Evolutionary conservation across 2,797 vertebrate genomes (phyloP), one percentile per base, ranked within the genome.

Genomic region (Euphonia xanthogaster): DNA sequence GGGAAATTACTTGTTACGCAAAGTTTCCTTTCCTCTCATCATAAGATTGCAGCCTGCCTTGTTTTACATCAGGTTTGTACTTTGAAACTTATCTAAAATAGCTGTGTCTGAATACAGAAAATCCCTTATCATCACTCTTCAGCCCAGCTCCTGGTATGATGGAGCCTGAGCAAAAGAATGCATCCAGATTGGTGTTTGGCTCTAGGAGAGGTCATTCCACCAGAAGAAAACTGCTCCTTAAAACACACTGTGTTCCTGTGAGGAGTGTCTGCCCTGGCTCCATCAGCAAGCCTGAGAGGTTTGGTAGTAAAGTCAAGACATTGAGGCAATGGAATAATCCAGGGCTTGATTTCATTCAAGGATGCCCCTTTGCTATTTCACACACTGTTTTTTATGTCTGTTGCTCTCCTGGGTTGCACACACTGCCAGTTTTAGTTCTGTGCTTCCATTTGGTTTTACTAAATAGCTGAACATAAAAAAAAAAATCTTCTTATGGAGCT

Each of bases 231-330:
- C 14, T 67, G 11, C 14, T 70, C 33, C 75, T 48, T 28, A 44
- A 82, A 72, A 33, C 24, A 51, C 13, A 9, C 3, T 7, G 9
- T 70, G 28, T 0, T 2, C 21, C 14, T 5, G 1, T 1, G 1
- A 72, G 7, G 14, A 7, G 7, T 37, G 24, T 50, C 24, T 92
- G 14, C n/a, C 51, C 22, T 6, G 0, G 24, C 6, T 73, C 35
- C 27, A 19, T 25, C 44, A 76, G n/a, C 47, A 82, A 78, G 44
- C 14, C 28, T 66, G 44, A 44, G 7, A 68, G 25, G 10, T 27
- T 58, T 65, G 25, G 22, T 35, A 14, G 12, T 14, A 65, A n/a
- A 72, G 28, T 27, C 28, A 82, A 60, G 12, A 39, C 9, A 62
- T 14, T 31, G 13, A 81, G 37, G 39, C 14, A 35, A 30, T 6